Conservation (phyloP, 2,797 vertebrate genomes). For the Chelidonichthys spinosus region DNA sequence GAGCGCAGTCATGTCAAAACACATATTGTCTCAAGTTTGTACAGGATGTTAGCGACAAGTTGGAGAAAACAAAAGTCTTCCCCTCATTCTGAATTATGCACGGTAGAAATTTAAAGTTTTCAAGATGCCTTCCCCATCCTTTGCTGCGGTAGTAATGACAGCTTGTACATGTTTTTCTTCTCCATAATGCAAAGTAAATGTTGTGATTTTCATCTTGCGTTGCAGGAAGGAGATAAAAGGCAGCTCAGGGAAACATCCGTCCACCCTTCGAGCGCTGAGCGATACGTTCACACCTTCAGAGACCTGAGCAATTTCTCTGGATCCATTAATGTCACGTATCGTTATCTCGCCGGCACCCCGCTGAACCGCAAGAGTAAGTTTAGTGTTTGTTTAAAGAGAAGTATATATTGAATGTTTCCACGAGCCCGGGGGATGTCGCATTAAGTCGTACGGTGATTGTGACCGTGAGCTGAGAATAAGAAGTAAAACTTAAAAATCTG, state of each 20-base stretch:
- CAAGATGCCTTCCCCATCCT: background rate
- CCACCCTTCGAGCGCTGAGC: slow-evolving; percentile 92
- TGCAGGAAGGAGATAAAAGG: slow-evolving; percentile 94
- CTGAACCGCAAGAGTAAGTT: slow-evolving; percentile 96
- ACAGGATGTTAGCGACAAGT: slow-evolving; percentile 17
- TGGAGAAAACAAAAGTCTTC: slow-evolving; percentile 5
- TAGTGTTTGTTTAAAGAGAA: slow-evolving; percentile 31
- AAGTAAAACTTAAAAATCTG: slow-evolving; percentile 24
- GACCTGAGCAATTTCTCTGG: slow-evolving; percentile 97
- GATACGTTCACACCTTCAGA: slow-evolving; percentile 93
- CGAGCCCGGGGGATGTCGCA: slow-evolving; percentile 14
- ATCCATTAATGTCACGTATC: slow-evolving; percentile 96
- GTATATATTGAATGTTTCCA: slow-evolving; percentile 20
- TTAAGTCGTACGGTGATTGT: background rate
- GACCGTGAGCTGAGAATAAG: slow-evolving; percentile 2
- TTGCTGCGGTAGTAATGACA: background rate
- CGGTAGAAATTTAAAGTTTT: background rate
- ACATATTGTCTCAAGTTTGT: slow-evolving; percentile 34
- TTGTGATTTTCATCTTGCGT: slow-evolving; percentile 31
- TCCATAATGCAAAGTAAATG: slow-evolving; percentile 8
- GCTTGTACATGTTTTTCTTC: background rate
- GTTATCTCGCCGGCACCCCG: slow-evolving; percentile 93
- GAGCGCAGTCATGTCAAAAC: slow-evolving; percentile 40
- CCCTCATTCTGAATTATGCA: slow-evolving; percentile 39
- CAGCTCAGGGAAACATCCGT: slow-evolving; percentile 91